These are phyloP conservation scores for Channa argus DNA, from an alignment of 2,113 vertebrate genomes.

Conservation along the genomic window DNA sequence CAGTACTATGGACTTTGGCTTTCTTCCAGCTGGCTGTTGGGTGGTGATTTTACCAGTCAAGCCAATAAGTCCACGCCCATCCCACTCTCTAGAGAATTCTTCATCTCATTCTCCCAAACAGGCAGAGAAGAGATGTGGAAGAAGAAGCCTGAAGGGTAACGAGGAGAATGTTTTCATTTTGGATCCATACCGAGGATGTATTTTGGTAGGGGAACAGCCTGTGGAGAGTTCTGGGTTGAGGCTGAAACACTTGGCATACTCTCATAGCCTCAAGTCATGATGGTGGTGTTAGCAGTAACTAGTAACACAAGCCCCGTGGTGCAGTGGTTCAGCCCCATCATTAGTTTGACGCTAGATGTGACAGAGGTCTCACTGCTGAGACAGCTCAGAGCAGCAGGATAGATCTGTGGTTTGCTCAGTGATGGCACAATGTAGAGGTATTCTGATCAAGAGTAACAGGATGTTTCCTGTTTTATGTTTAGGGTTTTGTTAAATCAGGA, in stretches of 20 bases:
- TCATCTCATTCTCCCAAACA: constrained; percentile 64
- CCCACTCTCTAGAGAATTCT: constrained; percentile 58
- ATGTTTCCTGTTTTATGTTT: constrained; percentile 2
- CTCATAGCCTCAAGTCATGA: constrained; percentile 36
- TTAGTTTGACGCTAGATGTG: constrained; percentile 59
- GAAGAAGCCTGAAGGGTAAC: constrained; percentile 30
- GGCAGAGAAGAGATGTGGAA: constrained; percentile 43
- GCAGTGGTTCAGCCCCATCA: constrained; percentile 49
- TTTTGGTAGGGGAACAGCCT: constrained; percentile 60
- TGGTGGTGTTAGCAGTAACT: constrained; percentile 59
- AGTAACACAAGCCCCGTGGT: constrained; percentile 59
- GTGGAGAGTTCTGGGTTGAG: constrained; percentile 42
- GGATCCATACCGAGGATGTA: constrained; percentile 54
- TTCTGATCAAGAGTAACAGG: neutral
- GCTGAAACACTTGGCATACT: constrained; percentile 60
- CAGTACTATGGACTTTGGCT: constrained; percentile 46
- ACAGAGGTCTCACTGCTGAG: constrained; percentile 28
- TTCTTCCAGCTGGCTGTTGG: constrained; percentile 59
- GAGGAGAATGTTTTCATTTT: constrained; percentile 58
- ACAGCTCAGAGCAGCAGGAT: constrained; percentile 11
- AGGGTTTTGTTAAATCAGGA: neutral
- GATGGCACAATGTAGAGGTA: neutral
- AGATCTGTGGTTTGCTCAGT: neutral
- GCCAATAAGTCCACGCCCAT: constrained; percentile 66
- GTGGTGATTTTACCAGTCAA: constrained; percentile 71